phyloP scores from a whole-genome alignment of 2,797 vertebrate genomes.

The Dromococcyx pavoninus region DNA sequence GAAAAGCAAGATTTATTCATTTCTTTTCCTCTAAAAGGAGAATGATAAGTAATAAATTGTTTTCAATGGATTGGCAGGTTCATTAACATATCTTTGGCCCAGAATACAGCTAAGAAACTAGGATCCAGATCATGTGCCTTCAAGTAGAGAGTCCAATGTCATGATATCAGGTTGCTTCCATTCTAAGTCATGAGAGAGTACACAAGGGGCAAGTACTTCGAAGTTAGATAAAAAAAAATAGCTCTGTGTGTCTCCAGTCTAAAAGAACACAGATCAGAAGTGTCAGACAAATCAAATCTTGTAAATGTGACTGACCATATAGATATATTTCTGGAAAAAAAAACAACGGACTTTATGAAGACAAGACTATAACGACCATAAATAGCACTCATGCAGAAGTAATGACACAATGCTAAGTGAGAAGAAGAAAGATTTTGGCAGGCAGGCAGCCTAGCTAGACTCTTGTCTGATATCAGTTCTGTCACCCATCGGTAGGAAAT shows the following conservation, averaged over 20 bases:
- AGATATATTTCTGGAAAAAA: neutral
- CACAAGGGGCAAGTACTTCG: neutral
- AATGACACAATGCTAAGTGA: neutral
- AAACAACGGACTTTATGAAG: neutral
- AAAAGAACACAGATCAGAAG: neutral
- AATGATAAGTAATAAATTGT: neutral
- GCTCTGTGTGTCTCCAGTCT: neutral
- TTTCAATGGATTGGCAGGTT: neutral
- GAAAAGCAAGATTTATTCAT: neutral
- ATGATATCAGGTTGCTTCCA: neutral
- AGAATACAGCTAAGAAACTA: neutral
- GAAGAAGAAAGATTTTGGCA: neutral
- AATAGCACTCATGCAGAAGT: neutral
- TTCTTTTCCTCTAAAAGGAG: neutral
- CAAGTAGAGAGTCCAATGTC: neutral
- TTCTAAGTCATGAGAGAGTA: neutral
- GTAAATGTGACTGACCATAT: neutral
- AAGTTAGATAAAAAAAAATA: neutral
- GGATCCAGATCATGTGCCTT: neutral
- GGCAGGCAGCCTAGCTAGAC: neutral
- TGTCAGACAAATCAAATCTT: neutral
- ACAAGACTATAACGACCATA: neutral
- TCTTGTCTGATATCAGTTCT: neutral
- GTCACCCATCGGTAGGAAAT: neutral
- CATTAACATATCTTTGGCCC: neutral